Base-by-base conservation (phyloP, 2,888 invertebrate genomes). In the Ptychoptera albimana region DNA sequence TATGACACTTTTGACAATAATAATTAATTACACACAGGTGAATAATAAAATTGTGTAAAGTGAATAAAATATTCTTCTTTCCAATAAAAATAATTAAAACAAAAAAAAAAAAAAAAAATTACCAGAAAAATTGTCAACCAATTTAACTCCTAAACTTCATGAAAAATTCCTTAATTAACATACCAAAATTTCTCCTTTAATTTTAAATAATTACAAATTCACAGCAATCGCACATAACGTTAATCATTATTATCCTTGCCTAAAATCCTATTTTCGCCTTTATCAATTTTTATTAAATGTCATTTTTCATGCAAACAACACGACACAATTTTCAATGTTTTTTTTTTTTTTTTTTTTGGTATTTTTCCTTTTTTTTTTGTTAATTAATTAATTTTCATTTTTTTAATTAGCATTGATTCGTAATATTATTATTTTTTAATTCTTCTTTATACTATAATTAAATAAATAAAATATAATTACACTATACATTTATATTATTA, bases 341-440 rank as follows among this genome's bases (percentile, higher is more conserved):
- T 42, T 54, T 55, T 52, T 53, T 52, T 52, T 51, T 51, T 51
- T 53, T 56, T 55, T 52, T 52, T 48, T 37, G 35, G 15, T 45
- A 49, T 13, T 43, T 46, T 45, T 51, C 39, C 38, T 48, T 43
- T 52, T 51, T 52, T 51, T 44, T 43, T 47, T 44, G 44, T 48
- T 36, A 9, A 35, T 35, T n/a, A 29, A 29, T 13, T 39, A 10
- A 38, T 38, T 38, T 23, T 23, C 23, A 23, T 37, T 37, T 14
- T 37, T 37, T 12, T 37, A 6, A 14, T 37, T 39, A 7, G 9
- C 5, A 29, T 39, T 39, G 9, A 15, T 29, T 29, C 9, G 10
- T 30, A 11, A 29, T 15, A 10, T 30, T 13, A 31, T 41, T 10
- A 7, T 41, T 41, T 14, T 15, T 37, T 14, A 1, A 45, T 32